A percentile compares a stretch with the other conserved stretches of the same genome.
Evolutionary conservation across 2,113 vertebrate species (phyloP).

Genomic region (Mormyrus lacerda): DNA sequence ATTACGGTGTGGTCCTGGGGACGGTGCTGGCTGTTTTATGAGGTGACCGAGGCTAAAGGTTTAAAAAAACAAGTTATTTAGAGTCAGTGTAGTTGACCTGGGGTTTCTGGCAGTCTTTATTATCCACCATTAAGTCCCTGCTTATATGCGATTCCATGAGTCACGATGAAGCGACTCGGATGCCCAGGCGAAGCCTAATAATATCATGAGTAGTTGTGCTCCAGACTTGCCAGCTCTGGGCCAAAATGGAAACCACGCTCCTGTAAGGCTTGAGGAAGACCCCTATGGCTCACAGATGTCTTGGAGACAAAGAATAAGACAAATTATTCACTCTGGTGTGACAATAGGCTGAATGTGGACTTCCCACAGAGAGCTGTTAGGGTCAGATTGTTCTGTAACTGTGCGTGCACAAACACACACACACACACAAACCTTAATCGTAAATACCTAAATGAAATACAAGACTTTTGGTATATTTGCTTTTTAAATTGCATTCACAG

Average conservation of each 20-base stretch:
- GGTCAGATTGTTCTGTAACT: background rate
- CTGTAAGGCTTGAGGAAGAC: background rate
- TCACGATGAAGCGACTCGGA: background rate
- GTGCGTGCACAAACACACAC: background rate
- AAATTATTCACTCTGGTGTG: background rate
- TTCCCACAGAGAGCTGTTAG: background rate
- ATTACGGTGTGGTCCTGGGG: background rate
- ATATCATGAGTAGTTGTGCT: background rate
- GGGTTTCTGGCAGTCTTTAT: conserved; percentile 8
- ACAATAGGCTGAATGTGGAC: background rate
- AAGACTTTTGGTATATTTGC: too few relatives aligned
- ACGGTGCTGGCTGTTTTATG: background rate
- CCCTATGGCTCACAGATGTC: background rate
- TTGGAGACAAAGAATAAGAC: background rate
- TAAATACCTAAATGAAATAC: too few relatives aligned
- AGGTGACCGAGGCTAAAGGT: background rate
- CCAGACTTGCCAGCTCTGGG: background rate
- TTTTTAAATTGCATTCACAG: too few relatives aligned
- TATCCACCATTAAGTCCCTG: conserved; percentile 17
- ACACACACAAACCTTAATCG: background rate
- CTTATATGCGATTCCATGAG: background rate
- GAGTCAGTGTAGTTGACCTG: conserved; percentile 17
- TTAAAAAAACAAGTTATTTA: conserved; percentile 9
- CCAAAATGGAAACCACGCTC: background rate
- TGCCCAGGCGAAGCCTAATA: background rate